Evolutionary conservation across 2,888 invertebrate genomes (phyloP), one percentile per base, ranked within the genome.

Genomic region (Tolmerus cingulatus): DNA sequence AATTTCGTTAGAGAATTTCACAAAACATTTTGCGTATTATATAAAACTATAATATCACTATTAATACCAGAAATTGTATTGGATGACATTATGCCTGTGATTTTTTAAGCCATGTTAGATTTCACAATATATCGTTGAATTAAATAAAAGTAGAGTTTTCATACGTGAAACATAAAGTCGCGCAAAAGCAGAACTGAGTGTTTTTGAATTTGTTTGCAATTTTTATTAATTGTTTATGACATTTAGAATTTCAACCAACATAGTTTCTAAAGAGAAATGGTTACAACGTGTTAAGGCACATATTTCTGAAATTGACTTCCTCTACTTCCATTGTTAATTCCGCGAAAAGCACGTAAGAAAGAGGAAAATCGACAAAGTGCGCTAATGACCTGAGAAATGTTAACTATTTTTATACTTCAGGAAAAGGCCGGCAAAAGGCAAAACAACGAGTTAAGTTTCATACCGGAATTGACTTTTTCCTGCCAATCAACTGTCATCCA

Each of bases 401-500:
- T 66, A 66, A 66, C 66, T 66, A 66, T 66, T 66, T 66, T 19
- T 27, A 66, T 27, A 12, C 66, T 23, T 1, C 66, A 23, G 27
- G 66, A 66, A 66, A 66, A 7, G 8, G 27, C 66, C 66, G 27
- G 23, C 8, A 66, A 27, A 23, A 66, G 34, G 77, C 16, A 77
- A 30, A 19, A 37, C 12, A 77, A 19, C 37, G n/a, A 77, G 19
- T 77, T 66, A 23, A 66, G 66, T 27, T 66, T 66, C 66, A 66
- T 66, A 66, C 66, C 66, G 79, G 79, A 79, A 79, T 79, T 46
- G 5, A 79, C 79, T 79, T 79, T 79, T 79, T 46, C 46, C 79
- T 46, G 46, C 19, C 79, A 79, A 23, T 79, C 40, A 79, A 27
- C 79, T 23, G 37, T 37, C 43, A 16, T 37, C 43, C 27, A 27